phyloP scores from a whole-genome alignment of 1,140 invertebrate genomes.

The Xylocopa sonorina region DNA sequence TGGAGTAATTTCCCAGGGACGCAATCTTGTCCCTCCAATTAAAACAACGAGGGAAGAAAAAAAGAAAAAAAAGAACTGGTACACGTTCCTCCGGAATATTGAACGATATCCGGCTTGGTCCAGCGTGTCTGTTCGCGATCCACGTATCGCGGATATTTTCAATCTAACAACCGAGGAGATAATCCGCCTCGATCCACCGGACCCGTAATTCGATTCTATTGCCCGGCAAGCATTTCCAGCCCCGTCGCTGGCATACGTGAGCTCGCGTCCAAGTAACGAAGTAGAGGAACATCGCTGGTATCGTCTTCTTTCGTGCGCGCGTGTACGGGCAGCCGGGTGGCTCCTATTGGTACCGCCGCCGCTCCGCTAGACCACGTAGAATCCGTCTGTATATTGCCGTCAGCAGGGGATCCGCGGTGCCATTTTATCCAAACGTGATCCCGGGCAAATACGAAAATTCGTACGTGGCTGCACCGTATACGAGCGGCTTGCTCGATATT shows the following conservation, averaged over 20 bases:
- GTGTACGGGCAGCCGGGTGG: slow-evolving; percentile 46
- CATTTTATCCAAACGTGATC: slow-evolving; percentile 81
- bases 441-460: slow-evolving; percentile 77
- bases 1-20: not conserved
- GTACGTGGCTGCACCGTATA: slow-evolving; percentile 71
- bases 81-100: not conserved
- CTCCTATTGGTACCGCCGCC: slow-evolving; percentile 14
- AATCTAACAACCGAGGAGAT: not conserved
- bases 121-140: too few relatives aligned
- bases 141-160: slow-evolving; percentile 1
- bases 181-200: not conserved
- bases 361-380: slow-evolving; percentile 33
- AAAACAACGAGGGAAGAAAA: not conserved
- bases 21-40: not conserved
- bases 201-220: not conserved
- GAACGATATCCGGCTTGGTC: too few relatives aligned
- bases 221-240: not conserved
- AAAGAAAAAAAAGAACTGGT: not conserved
- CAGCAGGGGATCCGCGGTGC: slow-evolving; percentile 67
- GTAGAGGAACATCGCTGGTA: slow-evolving; percentile 58
- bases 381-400: slow-evolving; percentile 55
- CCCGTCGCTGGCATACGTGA: slow-evolving; percentile 61
- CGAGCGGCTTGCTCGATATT: slow-evolving; percentile 55
- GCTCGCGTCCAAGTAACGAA: slow-evolving; percentile 63
- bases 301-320: not conserved